Evolutionary conservation across 1,140 invertebrate genomes (phyloP).

Genomic region (Ooceraea biroi): DNA sequence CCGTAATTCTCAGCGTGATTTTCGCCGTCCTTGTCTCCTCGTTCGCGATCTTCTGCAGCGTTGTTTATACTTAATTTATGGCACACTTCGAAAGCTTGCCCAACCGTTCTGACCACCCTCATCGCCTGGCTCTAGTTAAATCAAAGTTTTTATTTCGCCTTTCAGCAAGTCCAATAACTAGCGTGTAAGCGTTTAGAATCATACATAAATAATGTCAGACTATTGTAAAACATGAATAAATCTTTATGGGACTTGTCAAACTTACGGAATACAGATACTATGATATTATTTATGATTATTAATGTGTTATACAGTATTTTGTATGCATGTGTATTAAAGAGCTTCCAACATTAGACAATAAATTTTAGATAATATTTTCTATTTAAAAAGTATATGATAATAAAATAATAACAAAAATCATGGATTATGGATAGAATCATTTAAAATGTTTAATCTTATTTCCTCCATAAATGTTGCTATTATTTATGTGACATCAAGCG

Average conservation of each 20-base stretch:
- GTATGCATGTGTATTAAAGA: slow-evolving; percentile 3
- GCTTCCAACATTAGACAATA: slow-evolving; percentile 30
- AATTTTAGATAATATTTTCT: no score
- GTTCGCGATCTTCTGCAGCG: slow-evolving; percentile 76
- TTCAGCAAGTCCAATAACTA: neutral
- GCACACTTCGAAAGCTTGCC: slow-evolving; percentile 99
- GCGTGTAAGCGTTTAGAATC: neutral
- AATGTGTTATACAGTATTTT: neutral
- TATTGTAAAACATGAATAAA: neutral
- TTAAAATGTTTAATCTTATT: neutral
- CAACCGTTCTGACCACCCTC: slow-evolving; percentile 98
- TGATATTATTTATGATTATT: neutral
- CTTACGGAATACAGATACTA: no score
- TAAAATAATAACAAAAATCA: no score
- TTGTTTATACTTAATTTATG: slow-evolving; percentile 94
- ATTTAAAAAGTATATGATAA: no score
- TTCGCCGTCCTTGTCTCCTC: slow-evolving; percentile 72
- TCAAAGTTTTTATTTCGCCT: slow-evolving; percentile 42
- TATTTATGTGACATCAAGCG: neutral
- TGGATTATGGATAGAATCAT: no score
- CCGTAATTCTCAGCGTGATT: slow-evolving; percentile 86
- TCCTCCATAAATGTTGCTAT: neutral
- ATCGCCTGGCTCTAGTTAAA: slow-evolving; percentile 96
- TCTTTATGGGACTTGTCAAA: no score
- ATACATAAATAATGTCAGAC: neutral